phyloP scores from a whole-genome alignment of 1,140 invertebrate species.

The Idris sp. region DNA sequence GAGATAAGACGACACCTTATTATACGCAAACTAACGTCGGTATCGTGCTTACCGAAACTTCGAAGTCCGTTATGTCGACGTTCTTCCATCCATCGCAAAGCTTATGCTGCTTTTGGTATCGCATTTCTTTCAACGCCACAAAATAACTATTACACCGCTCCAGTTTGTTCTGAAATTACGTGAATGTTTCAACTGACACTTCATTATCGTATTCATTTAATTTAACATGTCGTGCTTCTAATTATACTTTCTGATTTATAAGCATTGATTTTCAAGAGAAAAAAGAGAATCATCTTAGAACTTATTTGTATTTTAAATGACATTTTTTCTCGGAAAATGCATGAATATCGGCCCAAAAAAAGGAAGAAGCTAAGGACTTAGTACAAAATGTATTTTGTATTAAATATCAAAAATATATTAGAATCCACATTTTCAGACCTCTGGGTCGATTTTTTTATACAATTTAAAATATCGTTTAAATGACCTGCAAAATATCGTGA shows the following conservation, averaged over 20 bases:
- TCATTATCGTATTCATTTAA: constrained; percentile 18
- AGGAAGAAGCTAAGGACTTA: no score
- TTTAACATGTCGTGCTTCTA: constrained; percentile 4
- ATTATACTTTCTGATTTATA: neutral
- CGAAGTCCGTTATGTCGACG: constrained; percentile 65
- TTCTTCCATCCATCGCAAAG: constrained; percentile 65
- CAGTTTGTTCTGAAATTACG: constrained; percentile 41
- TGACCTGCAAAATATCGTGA: no score
- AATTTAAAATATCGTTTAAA: no score
- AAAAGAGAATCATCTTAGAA: no score
- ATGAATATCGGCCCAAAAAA: no score
- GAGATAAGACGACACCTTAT: constrained; percentile 80
- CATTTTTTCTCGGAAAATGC: no score
- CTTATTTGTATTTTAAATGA: no score
- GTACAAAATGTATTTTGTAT: no score
- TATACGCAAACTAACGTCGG: constrained; percentile 77
- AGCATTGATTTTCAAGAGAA: no score
- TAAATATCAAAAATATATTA: no score
- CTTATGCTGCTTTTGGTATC: constrained; percentile 60
- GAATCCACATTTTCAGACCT: no score
- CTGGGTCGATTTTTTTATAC: no score
- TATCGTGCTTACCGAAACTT: constrained; percentile 71
- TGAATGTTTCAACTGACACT: constrained; percentile 37
- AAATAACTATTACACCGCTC: constrained; percentile 48
- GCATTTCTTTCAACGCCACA: constrained; percentile 59